A percentile compares a stretch with the other conserved stretches of the same genome.
phyloP scores from a whole-genome alignment of 2,797 vertebrate species.

The Clarias fuscus region DNA sequence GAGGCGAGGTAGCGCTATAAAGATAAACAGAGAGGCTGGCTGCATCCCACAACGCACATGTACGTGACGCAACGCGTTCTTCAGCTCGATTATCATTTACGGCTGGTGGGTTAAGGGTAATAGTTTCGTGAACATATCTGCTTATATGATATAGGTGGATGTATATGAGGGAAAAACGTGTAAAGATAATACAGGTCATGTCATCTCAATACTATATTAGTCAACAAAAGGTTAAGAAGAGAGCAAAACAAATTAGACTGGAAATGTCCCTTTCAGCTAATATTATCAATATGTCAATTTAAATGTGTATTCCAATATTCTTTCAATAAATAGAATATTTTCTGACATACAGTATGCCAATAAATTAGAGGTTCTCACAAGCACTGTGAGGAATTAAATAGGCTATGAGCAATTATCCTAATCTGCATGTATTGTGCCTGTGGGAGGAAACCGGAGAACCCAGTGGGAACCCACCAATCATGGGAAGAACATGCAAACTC shows the following conservation, averaged over 20 bases:
- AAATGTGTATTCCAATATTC: neutral
- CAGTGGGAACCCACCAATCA: too few species aligned
- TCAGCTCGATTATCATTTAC: conserved; percentile 16
- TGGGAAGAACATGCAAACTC: too few species aligned
- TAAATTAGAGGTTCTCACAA: neutral
- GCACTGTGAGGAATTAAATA: too few species aligned
- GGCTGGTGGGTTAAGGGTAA: neutral
- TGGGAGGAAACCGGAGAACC: too few species aligned
- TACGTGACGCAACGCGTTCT: neutral
- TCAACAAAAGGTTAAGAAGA: too few species aligned
- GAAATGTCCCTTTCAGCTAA: neutral
- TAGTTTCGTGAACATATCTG: neutral
- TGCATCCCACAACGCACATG: neutral
- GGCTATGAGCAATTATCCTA: too few species aligned
- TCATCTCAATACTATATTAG: neutral
- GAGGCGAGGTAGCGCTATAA: conserved; percentile 41
- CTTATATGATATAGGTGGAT: neutral
- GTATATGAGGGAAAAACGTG: neutral
- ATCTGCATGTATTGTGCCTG: too few species aligned
- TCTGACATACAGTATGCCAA: neutral
- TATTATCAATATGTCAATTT: neutral
- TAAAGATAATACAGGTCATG: neutral
- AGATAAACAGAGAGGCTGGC: conserved; percentile 41
- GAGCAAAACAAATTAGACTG: neutral
- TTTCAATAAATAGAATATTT: neutral